These are phyloP conservation scores for Pseudochaenichthys georgianus DNA, from an alignment of 2,797 vertebrate genomes.

Conservation along the genomic window DNA sequence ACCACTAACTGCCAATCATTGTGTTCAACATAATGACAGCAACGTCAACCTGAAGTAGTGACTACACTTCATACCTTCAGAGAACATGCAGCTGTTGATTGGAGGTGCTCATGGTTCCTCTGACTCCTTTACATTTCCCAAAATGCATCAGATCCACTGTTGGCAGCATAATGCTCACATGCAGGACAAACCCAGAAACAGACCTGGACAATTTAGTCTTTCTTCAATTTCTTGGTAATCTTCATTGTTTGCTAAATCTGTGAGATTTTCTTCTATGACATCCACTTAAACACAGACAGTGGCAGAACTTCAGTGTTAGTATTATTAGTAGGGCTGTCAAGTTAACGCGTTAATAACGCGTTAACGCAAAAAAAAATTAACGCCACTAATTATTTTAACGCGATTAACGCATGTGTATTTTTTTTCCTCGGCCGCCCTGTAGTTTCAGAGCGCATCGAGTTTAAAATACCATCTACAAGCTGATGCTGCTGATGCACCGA, in stretches of 20 bases:
- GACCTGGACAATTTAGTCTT: not conserved
- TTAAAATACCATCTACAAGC: too few species aligned
- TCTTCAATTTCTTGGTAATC: not conserved
- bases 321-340: too few species aligned
- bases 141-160: slow-evolving; percentile 18
- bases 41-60: slow-evolving; percentile 15
- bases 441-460: too few species aligned
- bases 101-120: slow-evolving; percentile 31
- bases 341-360: too few species aligned
- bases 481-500: too few species aligned
- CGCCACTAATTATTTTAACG: too few species aligned
- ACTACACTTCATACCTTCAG: slow-evolving; percentile 2
- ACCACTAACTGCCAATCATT: slow-evolving; percentile 30
- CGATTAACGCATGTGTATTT: too few species aligned
- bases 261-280: not conserved
- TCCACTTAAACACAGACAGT: too few species aligned
- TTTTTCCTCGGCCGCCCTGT: too few species aligned
- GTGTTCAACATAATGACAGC: slow-evolving; percentile 42
- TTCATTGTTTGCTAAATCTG: not conserved
- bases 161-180: slow-evolving; percentile 32
- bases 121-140: slow-evolving; percentile 24
- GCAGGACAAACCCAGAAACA: not conserved
- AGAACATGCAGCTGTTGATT: slow-evolving; percentile 77
- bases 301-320: too few species aligned
- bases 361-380: too few species aligned